A percentile compares a stretch with the other conserved stretches of the same genome.
These are phyloP conservation scores for Epinotia brunnichana DNA, from an alignment of 2,888 invertebrate species.

Conservation along the genomic window DNA sequence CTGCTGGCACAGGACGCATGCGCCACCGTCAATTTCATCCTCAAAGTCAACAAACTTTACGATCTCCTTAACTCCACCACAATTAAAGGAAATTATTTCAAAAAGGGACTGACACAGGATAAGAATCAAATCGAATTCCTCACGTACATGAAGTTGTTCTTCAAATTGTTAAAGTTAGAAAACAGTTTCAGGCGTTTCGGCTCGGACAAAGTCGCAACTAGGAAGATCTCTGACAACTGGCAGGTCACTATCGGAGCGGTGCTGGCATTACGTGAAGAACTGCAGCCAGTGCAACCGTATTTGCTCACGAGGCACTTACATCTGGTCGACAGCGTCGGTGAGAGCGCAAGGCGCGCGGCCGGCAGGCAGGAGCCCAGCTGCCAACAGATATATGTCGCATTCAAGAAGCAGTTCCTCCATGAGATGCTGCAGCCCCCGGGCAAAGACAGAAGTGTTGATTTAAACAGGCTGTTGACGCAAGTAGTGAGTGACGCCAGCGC, in stretches of 20 bases:
- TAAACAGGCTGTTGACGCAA: slow-evolving; percentile 9
- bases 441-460: not conserved
- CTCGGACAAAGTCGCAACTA: not conserved
- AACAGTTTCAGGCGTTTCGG: not conserved
- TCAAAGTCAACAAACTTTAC: slow-evolving; percentile 28
- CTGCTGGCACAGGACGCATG: slow-evolving; percentile 7
- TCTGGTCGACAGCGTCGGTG: slow-evolving; percentile 40
- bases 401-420: slow-evolving; percentile 25
- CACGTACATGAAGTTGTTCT: slow-evolving; percentile 32
- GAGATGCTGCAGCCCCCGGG: slow-evolving; percentile 7
- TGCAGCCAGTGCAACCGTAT: slow-evolving; percentile 14
- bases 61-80: slow-evolving; percentile 14
- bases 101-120: not conserved
- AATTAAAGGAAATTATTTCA: not conserved
- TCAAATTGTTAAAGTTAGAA: slow-evolving; percentile 22
- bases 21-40: slow-evolving; percentile 20
- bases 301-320: slow-evolving; percentile 25
- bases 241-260: slow-evolving; percentile 28
- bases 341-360: slow-evolving; percentile 47
- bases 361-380: not conserved
- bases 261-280: slow-evolving; percentile 25
- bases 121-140: slow-evolving; percentile 19
- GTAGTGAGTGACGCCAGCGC: not conserved
- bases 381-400: slow-evolving; percentile 9
- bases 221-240: slow-evolving; percentile 12